These are phyloP conservation scores for Mystacides longicornis DNA, from an alignment of 2,888 invertebrate species.

Conservation along the genomic window DNA sequence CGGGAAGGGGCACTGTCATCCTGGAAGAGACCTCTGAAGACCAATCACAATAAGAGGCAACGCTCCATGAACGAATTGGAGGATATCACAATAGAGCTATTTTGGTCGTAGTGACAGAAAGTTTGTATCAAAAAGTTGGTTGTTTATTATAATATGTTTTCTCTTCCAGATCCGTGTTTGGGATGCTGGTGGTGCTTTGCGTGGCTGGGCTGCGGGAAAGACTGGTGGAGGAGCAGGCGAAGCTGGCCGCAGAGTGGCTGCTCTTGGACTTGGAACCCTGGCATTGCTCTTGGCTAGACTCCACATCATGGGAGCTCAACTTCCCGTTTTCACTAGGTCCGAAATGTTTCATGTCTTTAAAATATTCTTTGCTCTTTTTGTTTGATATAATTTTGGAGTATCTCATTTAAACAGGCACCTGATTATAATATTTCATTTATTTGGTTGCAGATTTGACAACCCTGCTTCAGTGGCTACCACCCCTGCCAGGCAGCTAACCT, in stretches of 20 bases:
- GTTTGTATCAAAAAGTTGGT: no score
- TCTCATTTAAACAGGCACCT: not conserved
- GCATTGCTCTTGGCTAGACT: conserved; percentile 76
- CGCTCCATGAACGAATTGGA: no score
- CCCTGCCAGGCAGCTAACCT: conserved; percentile 83
- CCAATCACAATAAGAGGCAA: no score
- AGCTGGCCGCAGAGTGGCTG: conserved; percentile 67
- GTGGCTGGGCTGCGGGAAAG: conserved; percentile 34
- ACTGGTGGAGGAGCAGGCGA: conserved; percentile 49
- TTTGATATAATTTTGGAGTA: not conserved
- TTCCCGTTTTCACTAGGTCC: conserved; percentile 87
- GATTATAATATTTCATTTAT: not conserved
- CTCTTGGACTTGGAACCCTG: conserved; percentile 73
- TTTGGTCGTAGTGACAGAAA: no score
- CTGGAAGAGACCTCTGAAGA: no score
- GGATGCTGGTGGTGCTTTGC: conserved; percentile 20
- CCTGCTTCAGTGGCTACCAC: conserved; percentile 85
- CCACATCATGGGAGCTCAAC: conserved; percentile 92
- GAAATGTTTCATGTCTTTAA: no score
- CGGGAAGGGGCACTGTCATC: no score
- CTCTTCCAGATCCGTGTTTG: conserved; percentile 21
- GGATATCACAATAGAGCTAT: no score
- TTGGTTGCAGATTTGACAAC: conserved; percentile 76
- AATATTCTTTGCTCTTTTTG: no score
- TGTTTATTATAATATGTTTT: no score